These are phyloP conservation scores for Drosophila nr. perissopoda DNA, from an alignment of 2,888 invertebrate species.

Conservation along the genomic window DNA sequence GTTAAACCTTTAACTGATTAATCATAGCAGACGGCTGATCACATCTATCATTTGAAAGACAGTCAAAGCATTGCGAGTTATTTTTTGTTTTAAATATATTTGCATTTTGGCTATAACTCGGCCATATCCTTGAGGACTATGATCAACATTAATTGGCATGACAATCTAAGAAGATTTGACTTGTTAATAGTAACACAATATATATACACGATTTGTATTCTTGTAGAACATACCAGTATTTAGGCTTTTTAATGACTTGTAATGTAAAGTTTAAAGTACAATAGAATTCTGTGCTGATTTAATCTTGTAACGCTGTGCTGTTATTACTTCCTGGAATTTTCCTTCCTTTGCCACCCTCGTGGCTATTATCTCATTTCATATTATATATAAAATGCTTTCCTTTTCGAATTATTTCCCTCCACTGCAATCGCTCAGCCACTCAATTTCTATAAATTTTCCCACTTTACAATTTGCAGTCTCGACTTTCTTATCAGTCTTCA, in stretches of 20 bases:
- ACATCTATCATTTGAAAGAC: not conserved
- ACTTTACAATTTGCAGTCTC: conserved; percentile 25
- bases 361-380: conserved; percentile 35
- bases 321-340: conserved; percentile 7
- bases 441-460: conserved; percentile 1
- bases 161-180: not conserved
- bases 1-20: not conserved
- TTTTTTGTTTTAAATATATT: not conserved
- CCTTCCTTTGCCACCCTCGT: conserved; percentile 2
- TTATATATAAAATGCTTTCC: conserved; percentile 35
- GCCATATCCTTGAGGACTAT: not conserved
- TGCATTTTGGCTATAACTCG: not conserved
- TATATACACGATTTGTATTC: not conserved
- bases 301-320: not conserved
- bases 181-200: not conserved
- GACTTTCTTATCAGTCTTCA: conserved; percentile 54
- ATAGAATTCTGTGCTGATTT: not conserved
- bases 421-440: conserved; percentile 1
- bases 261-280: not conserved
- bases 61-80: not conserved
- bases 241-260: not conserved
- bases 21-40: not conserved
- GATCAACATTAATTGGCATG: not conserved
- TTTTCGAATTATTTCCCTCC: conserved; percentile 29
- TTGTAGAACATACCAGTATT: no score